Conservation (phyloP, 2,888 invertebrate species). For the Calliphora vomitoria region DNA sequence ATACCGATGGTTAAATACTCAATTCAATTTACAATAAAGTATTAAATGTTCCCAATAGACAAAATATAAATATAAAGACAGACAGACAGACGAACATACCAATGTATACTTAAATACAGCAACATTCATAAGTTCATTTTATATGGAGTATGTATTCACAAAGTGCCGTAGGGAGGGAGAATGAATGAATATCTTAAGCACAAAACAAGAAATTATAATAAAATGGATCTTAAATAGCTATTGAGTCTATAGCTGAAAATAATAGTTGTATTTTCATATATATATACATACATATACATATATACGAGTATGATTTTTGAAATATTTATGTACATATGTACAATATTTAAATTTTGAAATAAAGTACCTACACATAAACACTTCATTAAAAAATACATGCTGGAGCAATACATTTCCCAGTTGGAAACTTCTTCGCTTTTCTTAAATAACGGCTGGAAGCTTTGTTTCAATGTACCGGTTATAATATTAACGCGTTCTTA, state of each 20-base stretch:
- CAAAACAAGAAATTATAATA: conserved; percentile 15
- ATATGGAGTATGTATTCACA: conserved; percentile 12
- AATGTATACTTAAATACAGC: background rate
- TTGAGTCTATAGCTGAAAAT: background rate
- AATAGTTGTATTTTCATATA: background rate
- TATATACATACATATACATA: background rate
- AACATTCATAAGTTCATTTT: conserved; percentile 2
- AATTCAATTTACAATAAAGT: conserved; percentile 54
- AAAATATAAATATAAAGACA: background rate
- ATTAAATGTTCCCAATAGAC: conserved; percentile 45
- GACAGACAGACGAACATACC: background rate
- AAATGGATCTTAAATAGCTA: background rate
- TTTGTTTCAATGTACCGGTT: conserved; percentile 2
- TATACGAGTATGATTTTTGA: background rate
- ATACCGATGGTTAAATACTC: conserved; percentile 58
- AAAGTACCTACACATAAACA: background rate
- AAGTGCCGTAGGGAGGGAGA: conserved; percentile 25
- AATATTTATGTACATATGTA: background rate
- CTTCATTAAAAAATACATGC: conserved; percentile 2
- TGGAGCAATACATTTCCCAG: background rate
- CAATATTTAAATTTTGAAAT: background rate
- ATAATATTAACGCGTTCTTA: background rate
- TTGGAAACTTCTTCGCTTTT: conserved; percentile 4
- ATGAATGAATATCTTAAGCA: background rate
- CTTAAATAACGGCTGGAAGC: background rate